These are phyloP conservation scores for Pachypeltis micranthus DNA, from an alignment of 1,140 invertebrate species.

Conservation along the genomic window DNA sequence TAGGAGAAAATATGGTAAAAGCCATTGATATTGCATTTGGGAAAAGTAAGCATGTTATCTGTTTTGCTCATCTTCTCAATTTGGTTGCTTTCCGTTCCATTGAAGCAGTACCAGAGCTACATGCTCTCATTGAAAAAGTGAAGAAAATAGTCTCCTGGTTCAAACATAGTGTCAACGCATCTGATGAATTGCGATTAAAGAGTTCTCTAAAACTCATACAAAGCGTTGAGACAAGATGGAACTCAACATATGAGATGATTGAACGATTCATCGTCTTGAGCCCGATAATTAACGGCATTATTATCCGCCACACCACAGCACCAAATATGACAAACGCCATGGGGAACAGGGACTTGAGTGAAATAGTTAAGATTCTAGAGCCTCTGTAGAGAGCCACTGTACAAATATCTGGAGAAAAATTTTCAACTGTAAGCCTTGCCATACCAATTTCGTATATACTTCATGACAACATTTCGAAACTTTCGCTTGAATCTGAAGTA, in stretches of 20 bases:
- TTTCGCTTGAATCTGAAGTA: no score
- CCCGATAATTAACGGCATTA: not conserved
- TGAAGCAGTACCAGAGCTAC: not conserved
- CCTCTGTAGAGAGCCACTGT: no score
- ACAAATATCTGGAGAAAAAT: no score
- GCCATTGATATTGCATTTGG: not conserved
- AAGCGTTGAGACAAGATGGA: not conserved
- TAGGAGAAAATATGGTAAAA: not conserved
- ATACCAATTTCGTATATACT: no score
- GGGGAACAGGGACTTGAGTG: not conserved
- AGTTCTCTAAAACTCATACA: not conserved
- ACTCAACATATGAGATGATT: not conserved
- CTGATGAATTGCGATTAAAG: not conserved
- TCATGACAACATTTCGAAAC: no score
- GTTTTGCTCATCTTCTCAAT: not conserved
- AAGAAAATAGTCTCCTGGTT: not conserved
- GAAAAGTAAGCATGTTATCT: not conserved
- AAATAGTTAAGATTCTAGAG: no score
- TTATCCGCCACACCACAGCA: not conserved
- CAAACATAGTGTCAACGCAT: not conserved
- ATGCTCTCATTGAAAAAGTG: not conserved
- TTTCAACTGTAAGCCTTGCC: no score
- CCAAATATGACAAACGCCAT: not conserved
- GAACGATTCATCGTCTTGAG: not conserved
- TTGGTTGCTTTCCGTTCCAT: not conserved